A percentile compares a stretch with the other conserved stretches of the same genome.
Conservation (phyloP, 2,888 invertebrate species). For the Platynereis dumerilii region DNA sequence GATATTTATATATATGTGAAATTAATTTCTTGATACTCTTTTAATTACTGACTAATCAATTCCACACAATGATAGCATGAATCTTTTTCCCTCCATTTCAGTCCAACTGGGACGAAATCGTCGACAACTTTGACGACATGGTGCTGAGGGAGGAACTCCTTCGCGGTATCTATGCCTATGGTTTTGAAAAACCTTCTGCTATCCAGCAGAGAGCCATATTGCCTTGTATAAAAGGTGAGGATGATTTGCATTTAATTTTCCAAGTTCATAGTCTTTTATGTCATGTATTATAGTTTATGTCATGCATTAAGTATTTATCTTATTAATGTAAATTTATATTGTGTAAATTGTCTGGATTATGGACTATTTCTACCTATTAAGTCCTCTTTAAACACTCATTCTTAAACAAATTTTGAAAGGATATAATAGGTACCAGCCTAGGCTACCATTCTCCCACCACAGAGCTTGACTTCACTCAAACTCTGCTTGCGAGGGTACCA, state of each 20-base stretch:
- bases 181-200: conserved; percentile 99
- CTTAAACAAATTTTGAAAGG: no score
- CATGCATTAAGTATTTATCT: no score
- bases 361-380: no score
- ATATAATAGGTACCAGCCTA: no score
- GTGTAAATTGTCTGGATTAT: no score
- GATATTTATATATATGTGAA: background rate
- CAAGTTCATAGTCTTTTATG: no score
- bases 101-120: conserved; percentile 71
- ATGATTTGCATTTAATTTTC: background rate
- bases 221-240: conserved; percentile 76
- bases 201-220: conserved; percentile 99
- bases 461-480: no score
- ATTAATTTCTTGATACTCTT: background rate
- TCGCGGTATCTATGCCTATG: conserved; percentile 98
- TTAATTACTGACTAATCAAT: background rate
- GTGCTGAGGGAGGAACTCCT: conserved; percentile 92
- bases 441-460: no score
- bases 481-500: no score
- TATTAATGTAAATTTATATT: no score
- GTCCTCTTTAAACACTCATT: no score
- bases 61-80: background rate
- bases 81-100: conserved; percentile 36
- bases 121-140: conserved; percentile 96
- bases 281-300: no score